Percentiles rank a stretch among this genome's conserved stretches.
phyloP scores from a whole-genome alignment of 2,113 vertebrate genomes.

The Gobius niger region DNA sequence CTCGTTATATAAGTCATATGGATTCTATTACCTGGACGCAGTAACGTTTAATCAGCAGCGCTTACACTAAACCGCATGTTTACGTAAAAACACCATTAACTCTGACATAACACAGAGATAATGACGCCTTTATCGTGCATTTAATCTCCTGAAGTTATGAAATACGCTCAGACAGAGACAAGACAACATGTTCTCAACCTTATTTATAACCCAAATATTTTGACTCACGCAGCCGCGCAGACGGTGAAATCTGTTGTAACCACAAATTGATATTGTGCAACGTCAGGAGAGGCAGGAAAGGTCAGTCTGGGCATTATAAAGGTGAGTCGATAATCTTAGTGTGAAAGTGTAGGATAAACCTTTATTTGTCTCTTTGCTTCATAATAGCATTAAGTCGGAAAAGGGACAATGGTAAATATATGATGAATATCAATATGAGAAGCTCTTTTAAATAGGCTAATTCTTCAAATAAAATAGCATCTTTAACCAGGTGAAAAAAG shows the following conservation, averaged over 20 bases:
- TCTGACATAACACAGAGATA: constrained; percentile 11
- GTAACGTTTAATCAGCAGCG: too few relatives aligned
- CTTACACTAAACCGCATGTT: neutral
- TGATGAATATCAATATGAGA: too few relatives aligned
- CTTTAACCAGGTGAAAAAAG: too few relatives aligned
- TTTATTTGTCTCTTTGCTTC: too few relatives aligned
- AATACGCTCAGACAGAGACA: constrained; percentile 45
- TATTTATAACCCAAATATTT: constrained; percentile 72
- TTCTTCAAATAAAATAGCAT: too few relatives aligned
- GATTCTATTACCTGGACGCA: too few relatives aligned
- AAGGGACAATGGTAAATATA: too few relatives aligned
- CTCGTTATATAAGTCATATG: too few relatives aligned
- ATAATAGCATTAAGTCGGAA: too few relatives aligned
- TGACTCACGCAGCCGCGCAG: constrained; percentile 43
- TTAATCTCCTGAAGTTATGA: constrained; percentile 32
- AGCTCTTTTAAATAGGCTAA: too few relatives aligned
- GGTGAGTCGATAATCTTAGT: too few relatives aligned
- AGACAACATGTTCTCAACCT: constrained; percentile 34
- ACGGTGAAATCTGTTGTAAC: constrained; percentile 6
- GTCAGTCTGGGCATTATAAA: neutral
- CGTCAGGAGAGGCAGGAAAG: constrained; percentile 8
- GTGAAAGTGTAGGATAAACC: too few relatives aligned
- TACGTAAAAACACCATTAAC: constrained; percentile 3
- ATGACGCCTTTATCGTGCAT: constrained; percentile 5
- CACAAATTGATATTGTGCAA: constrained; percentile 3